These are phyloP conservation scores for Nomada fucata DNA, from an alignment of 2,888 invertebrate species.

Conservation along the genomic window DNA sequence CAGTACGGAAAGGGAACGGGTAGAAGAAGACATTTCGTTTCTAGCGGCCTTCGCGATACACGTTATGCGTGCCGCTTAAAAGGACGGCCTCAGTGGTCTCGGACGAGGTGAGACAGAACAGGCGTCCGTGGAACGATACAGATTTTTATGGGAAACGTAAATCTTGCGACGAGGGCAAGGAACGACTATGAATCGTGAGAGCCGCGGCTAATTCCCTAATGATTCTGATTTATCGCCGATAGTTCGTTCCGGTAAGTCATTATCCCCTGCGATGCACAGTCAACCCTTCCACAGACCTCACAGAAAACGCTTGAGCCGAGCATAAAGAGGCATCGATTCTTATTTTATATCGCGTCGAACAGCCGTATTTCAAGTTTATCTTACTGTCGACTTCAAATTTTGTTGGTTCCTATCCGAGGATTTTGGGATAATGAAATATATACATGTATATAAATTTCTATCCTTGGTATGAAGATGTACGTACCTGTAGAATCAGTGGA, in stretches of 20 bases:
- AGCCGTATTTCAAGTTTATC: not conserved
- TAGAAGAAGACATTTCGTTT: constrained; percentile 66
- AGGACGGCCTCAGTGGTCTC: not conserved
- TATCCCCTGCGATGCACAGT: constrained; percentile 37
- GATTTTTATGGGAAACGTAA: constrained; percentile 68
- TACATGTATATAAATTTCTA: too few species aligned
- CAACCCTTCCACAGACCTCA: constrained; percentile 41
- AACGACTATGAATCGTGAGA: constrained; percentile 65
- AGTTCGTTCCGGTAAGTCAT: constrained; percentile 63
- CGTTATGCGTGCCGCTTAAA: constrained; percentile 33
- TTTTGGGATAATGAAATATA: too few species aligned
- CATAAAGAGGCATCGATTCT: constrained; percentile 27
- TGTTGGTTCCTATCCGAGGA: too few species aligned
- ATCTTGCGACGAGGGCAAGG: constrained; percentile 62
- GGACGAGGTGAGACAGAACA: constrained; percentile 8
- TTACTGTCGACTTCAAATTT: not conserved
- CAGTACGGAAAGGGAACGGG: constrained; percentile 24
- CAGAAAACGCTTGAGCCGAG: constrained; percentile 11
- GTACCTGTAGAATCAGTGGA: too few species aligned
- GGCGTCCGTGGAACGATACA: constrained; percentile 53
- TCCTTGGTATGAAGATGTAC: too few species aligned
- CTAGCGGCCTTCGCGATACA: constrained; percentile 62
- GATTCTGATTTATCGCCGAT: constrained; percentile 74
- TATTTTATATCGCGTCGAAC: constrained; percentile 22
- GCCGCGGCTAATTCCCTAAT: constrained; percentile 74